Conservation (phyloP, 2,888 invertebrate genomes). For the Salpingus planirostris region DNA sequence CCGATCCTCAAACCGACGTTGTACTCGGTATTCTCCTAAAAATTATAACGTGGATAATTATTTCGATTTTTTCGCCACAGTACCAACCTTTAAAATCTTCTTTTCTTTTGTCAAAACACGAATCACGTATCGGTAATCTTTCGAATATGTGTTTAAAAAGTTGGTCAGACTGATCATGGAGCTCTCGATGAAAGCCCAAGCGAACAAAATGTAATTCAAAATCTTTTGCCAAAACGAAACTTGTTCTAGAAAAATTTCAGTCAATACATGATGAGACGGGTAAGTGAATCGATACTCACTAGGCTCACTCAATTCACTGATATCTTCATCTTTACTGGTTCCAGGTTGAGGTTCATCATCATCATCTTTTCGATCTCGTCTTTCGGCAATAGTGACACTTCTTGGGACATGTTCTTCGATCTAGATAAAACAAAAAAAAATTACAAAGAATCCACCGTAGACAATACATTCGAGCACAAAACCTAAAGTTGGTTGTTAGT, state of each 20-base stretch:
- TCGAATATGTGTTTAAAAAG: slow-evolving; percentile 77
- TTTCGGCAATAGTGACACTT: slow-evolving; percentile 26
- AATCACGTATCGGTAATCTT: slow-evolving; percentile 92
- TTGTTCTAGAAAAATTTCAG: too few species aligned
- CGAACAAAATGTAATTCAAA: slow-evolving; percentile 47
- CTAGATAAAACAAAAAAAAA: too few species aligned
- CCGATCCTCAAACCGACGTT: slow-evolving; percentile 58
- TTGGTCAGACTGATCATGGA: slow-evolving; percentile 72
- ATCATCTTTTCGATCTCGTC: slow-evolving; percentile 10
- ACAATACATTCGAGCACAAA: too few species aligned
- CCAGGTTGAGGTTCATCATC: slow-evolving; percentile 33
- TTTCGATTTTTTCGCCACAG: neutral
- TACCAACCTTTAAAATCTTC: slow-evolving; percentile 67
- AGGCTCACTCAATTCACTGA: slow-evolving; percentile 30
- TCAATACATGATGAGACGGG: too few species aligned
- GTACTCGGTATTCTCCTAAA: slow-evolving; percentile 62
- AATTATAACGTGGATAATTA: slow-evolving; percentile 9
- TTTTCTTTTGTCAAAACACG: slow-evolving; percentile 83
- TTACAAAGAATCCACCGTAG: too few species aligned
- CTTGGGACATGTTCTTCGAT: slow-evolving; percentile 7
- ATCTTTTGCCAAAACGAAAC: slow-evolving; percentile 47
- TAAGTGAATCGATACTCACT: slow-evolving; percentile 28
- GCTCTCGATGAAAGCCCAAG: slow-evolving; percentile 67
- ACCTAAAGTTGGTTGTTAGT: too few species aligned
- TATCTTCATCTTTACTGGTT: slow-evolving; percentile 36